Conservation (phyloP, 2,113 vertebrate species). For the Centrocercus urophasianus region DNA sequence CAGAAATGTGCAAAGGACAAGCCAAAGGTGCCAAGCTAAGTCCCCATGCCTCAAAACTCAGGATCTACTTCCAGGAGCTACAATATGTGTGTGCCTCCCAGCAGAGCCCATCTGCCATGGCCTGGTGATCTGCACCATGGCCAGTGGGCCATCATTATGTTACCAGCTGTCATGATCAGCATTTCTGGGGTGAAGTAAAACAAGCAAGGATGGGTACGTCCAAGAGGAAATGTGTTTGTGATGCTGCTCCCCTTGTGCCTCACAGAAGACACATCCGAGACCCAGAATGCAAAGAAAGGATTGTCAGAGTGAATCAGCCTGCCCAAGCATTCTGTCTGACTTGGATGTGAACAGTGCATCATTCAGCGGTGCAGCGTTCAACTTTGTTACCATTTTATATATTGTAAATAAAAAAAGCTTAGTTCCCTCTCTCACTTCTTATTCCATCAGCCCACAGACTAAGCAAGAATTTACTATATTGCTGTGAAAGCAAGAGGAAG, state of each 20-base stretch:
- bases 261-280: background rate
- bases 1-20: background rate
- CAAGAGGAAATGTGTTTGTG: background rate
- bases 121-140: no score
- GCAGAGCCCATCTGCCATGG: background rate
- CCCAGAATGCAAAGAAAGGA: background rate
- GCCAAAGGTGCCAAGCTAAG: background rate
- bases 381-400: background rate
- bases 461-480: background rate
- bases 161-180: fast-evolving
- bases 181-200: background rate
- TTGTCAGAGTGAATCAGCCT: background rate
- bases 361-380: background rate
- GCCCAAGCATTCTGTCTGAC: background rate
- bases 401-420: background rate
- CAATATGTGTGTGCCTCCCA: fast-evolving
- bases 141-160: fast-evolving
- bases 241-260: background rate
- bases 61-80: background rate
- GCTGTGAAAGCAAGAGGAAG: background rate
- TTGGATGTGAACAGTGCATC: background rate
- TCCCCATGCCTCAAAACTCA: background rate
- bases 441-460: background rate
- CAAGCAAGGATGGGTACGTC: background rate
- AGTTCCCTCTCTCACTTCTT: background rate